Base-by-base conservation (phyloP, 2,797 vertebrate species). In the Semaprochilodus insignis region DNA sequence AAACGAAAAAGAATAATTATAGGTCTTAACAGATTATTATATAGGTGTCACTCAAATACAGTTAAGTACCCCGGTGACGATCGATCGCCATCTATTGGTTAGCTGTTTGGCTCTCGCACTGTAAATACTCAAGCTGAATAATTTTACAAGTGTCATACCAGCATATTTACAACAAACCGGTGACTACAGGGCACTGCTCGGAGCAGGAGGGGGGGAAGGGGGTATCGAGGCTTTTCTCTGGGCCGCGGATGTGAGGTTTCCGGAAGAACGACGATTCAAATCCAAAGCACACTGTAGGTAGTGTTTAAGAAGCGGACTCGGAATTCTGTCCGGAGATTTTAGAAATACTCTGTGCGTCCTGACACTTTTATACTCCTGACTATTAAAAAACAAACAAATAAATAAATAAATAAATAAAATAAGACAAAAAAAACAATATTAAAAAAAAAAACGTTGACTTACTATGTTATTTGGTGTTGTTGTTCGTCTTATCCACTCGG, bases 281-380 rank as follows among this genome's bases (percentile, higher is more conserved):
- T 97, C 96, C 96, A 96, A 97, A 97, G 96, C 96, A 97, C 96
- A 97, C 95, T 93, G 93, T 94, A 93, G 88, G 87, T 93, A 92
- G 89, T 93, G 72, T 89, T 91, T 83, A 90, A 88, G 88, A 91
- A 95, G 87, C 94, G 91, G 92, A 93, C 93, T 95, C 92, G 57
- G 59, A 91, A 92, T 92, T 84, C 90, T 93, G 95, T 94, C 95
- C 92, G 91, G 93, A 94, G 95, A 94, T 97, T 97, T 96, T 94
- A 93, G 87, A 95, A 69, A 93, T 88, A 92, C 94, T 95, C 93
- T 90, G 90, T 91, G 91, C 92, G 93, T 94, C 90, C 92, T 88
- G 92, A 94, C 94, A 92, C 91, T 94, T 96, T 95, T 95, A 88
- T 94, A 94, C 93, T 93, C 90, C 83, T 83, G 87, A 92, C 79